A percentile compares a stretch with the other conserved stretches of the same genome.
These are phyloP conservation scores for Idris sp. DNA, from an alignment of 1,140 invertebrate species.

Conservation along the genomic window DNA sequence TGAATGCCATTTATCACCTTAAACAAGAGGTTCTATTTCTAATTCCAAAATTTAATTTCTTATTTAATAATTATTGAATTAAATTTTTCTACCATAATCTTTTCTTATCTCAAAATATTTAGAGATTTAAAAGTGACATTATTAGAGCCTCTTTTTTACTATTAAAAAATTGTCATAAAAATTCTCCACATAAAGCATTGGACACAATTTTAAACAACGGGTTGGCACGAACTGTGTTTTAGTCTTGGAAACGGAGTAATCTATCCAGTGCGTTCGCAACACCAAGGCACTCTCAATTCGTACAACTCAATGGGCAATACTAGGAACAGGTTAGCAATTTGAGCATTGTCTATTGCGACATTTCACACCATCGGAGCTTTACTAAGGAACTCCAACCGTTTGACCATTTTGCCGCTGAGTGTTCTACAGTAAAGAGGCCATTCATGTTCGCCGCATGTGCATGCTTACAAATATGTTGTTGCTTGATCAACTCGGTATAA, in stretches of 20 bases:
- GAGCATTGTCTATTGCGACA: constrained; percentile 56
- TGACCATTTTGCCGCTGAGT: background rate
- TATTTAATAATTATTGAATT: too few relatives aligned
- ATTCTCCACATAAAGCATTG: constrained; percentile 17
- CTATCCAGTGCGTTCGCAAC: constrained; percentile 88
- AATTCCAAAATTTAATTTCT: too few relatives aligned
- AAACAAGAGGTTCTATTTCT: too few relatives aligned
- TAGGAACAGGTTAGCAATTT: constrained; percentile 87
- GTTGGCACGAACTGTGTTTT: constrained; percentile 79
- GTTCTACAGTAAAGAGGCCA: constrained; percentile 37
- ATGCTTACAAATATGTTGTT: constrained; percentile 40
- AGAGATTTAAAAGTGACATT: too few relatives aligned
- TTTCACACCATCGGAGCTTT: constrained; percentile 54
- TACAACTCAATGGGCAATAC: constrained; percentile 95
- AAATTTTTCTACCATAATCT: too few relatives aligned
- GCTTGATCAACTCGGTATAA: constrained; percentile 30
- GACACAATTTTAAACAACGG: constrained; percentile 69
- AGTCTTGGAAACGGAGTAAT: constrained; percentile 93
- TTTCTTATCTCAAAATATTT: too few relatives aligned
- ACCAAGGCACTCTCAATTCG: constrained; percentile 81
- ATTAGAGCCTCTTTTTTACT: too few relatives aligned
- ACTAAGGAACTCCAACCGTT: constrained; percentile 65
- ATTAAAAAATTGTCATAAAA: background rate
- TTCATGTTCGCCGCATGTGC: constrained; percentile 55
- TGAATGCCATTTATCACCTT: too few relatives aligned